Conservation (phyloP, 2,888 invertebrate genomes). For the Podotricha telesiphe region DNA sequence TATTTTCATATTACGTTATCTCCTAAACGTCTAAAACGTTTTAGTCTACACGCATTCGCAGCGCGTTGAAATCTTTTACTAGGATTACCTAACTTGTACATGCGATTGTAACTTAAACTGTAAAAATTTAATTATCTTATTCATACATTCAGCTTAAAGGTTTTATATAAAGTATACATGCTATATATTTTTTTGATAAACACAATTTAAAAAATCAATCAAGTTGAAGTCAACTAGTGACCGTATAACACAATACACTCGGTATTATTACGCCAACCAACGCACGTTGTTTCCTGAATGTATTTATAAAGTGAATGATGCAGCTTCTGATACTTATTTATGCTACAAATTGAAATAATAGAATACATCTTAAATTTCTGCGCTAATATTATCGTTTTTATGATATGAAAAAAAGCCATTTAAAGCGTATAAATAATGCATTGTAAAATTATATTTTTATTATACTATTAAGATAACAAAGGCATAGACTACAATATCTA, state of each 20-base stretch:
- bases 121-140: background rate
- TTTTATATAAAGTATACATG: no score
- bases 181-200: no score
- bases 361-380: no score
- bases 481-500: no score
- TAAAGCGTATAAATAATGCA: no score
- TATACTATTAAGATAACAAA: no score
- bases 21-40: slow-evolving; percentile 34
- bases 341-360: background rate
- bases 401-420: no score
- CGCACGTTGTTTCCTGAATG: slow-evolving; percentile 19
- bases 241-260: background rate
- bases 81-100: slow-evolving; percentile 32
- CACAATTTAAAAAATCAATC: background rate
- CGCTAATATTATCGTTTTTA: no score
- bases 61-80: slow-evolving; percentile 49
- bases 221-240: background rate
- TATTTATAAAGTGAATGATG: slow-evolving; percentile 1
- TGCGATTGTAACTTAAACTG: background rate
- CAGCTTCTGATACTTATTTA: slow-evolving; percentile 6
- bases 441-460: no score
- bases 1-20: slow-evolving; percentile 33
- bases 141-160: no score
- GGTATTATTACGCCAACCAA: slow-evolving; percentile 8
- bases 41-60: slow-evolving; percentile 21